A percentile compares a stretch with the other conserved stretches of the same genome.
These are phyloP conservation scores for Melanostoma mellinum DNA, from an alignment of 2,888 invertebrate genomes.

Conservation along the genomic window DNA sequence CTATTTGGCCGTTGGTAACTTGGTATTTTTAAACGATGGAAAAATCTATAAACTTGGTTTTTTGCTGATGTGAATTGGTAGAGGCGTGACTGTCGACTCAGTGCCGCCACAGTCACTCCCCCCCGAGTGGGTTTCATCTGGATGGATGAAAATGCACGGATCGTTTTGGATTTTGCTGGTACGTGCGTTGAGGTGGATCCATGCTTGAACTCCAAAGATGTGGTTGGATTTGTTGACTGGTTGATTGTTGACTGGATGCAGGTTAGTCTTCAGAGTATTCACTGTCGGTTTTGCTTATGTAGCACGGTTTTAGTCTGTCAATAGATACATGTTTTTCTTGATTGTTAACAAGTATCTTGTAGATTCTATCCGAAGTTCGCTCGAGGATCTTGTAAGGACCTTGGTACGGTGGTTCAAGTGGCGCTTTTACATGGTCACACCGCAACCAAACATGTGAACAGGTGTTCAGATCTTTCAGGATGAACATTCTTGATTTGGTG, in stretches of 20 bases:
- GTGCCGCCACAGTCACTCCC: slow-evolving; percentile 20
- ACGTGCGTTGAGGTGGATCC: slow-evolving; percentile 1
- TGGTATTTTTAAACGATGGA: too few species aligned
- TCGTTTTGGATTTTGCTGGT: neutral
- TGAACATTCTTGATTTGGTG: neutral
- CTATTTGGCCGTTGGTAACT: too few species aligned
- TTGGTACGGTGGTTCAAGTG: slow-evolving; percentile 2
- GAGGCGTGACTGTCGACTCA: neutral
- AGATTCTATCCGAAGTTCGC: slow-evolving; percentile 1
- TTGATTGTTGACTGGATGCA: neutral
- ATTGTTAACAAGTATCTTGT: neutral
- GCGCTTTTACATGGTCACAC: neutral
- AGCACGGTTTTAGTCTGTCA: slow-evolving; percentile 17
- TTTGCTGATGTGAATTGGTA: too few species aligned
- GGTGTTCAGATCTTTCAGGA: neutral
- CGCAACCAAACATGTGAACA: neutral
- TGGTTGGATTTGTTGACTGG: neutral
- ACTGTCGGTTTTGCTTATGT: neutral
- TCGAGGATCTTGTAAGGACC: slow-evolving; percentile 10
- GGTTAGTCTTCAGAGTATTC: too few species aligned
- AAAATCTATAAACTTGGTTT: too few species aligned
- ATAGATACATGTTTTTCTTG: neutral
- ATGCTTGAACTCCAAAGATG: neutral
- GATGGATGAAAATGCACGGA: neutral
- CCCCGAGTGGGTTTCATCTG: neutral